Conservation (phyloP, 2,888 invertebrate species). For the Apomyelois bistriatella region DNA sequence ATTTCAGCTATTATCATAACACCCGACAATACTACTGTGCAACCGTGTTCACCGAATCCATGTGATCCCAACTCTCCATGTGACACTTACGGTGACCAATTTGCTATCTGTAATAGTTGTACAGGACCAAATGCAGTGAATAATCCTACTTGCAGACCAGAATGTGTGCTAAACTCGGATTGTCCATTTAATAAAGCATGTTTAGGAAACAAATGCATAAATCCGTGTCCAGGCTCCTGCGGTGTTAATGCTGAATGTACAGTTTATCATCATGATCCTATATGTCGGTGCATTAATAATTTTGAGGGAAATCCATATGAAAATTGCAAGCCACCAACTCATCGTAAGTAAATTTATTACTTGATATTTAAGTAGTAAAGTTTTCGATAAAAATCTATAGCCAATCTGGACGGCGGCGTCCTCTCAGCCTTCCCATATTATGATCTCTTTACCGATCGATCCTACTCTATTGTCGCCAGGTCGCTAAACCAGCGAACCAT, state of each 20-base stretch:
- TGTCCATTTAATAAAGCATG: constrained; percentile 90
- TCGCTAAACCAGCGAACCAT: no score
- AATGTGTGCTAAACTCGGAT: constrained; percentile 89
- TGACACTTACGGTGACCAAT: constrained; percentile 85
- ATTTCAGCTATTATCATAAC: constrained; percentile 72
- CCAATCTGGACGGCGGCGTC: no score
- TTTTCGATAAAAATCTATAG: no score
- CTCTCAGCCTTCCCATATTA: no score
- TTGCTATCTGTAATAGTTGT: constrained; percentile 90
- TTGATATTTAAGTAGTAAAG: constrained; percentile 12
- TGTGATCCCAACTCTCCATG: constrained; percentile 85
- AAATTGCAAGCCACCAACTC: constrained; percentile 81
- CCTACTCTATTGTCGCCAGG: no score
- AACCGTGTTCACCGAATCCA: constrained; percentile 88
- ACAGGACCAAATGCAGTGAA: constrained; percentile 83
- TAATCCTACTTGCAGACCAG: constrained; percentile 88
- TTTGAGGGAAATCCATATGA: constrained; percentile 89
- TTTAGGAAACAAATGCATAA: constrained; percentile 85
- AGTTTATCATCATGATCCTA: constrained; percentile 86
- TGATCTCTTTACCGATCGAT: no score
- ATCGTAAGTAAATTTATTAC: constrained; percentile 61
- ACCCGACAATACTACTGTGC: constrained; percentile 80
- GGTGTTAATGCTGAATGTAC: constrained; percentile 86
- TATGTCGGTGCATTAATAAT: constrained; percentile 84
- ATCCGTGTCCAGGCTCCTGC: constrained; percentile 90